Percentiles rank a stretch among this genome's conserved stretches.
These are phyloP conservation scores for Speoplatyrhinus poulsoni DNA, from an alignment of 2,113 vertebrate species.

Conservation along the genomic window DNA sequence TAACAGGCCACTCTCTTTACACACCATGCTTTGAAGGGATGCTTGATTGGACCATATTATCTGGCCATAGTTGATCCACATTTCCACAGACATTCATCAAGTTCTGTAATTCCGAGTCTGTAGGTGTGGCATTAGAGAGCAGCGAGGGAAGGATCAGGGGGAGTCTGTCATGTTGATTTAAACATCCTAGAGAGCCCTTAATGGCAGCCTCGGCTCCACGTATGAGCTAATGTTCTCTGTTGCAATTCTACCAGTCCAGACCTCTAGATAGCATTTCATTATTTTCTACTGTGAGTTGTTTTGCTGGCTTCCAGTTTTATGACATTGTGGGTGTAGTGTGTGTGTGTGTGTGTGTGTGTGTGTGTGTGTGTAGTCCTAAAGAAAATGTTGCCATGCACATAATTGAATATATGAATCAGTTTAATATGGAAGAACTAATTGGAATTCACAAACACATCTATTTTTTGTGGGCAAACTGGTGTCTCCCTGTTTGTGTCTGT, in stretches of 20 bases:
- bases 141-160: conserved; percentile 5
- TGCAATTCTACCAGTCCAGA: background rate
- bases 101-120: conserved; percentile 3
- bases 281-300: background rate
- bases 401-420: conserved; percentile 5
- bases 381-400: background rate
- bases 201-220: conserved; percentile 10
- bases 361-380: background rate
- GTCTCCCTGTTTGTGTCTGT: background rate
- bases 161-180: conserved; percentile 11
- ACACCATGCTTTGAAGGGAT: no score
- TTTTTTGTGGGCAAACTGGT: background rate
- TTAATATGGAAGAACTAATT: background rate
- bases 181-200: conserved; percentile 8
- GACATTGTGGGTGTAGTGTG: background rate
- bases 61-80: no score
- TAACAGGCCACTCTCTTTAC: no score
- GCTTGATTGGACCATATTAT: no score
- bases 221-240: background rate
- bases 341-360: background rate
- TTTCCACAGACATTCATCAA: background rate
- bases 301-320: background rate
- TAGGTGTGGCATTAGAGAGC: background rate
- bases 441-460: no score
- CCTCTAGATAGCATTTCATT: background rate